Percentiles rank a stretch among this genome's conserved stretches.
Conservation (phyloP, 2,113 vertebrate species). For the Dendrocopos noguchii region DNA sequence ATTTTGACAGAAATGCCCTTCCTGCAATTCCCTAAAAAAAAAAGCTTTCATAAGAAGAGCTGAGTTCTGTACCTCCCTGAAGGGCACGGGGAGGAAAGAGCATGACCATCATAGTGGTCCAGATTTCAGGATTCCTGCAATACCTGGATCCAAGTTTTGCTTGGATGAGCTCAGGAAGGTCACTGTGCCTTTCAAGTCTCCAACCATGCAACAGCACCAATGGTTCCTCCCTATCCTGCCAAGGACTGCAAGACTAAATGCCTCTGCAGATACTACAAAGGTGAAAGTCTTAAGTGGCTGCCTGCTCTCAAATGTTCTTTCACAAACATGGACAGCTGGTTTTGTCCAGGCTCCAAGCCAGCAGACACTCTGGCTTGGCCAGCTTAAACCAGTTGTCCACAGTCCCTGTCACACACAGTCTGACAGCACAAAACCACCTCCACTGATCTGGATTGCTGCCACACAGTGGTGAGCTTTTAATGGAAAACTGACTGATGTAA, state of each 20-base stretch:
- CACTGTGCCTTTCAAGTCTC: background rate
- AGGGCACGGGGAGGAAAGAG: accelerated
- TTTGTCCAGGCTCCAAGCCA: background rate
- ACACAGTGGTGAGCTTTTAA: background rate
- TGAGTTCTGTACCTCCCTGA: background rate
- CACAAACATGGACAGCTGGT: background rate
- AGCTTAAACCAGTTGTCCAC: background rate
- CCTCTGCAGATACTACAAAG: background rate
- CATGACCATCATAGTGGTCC: background rate
- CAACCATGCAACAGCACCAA: background rate
- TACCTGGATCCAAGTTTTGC: background rate
- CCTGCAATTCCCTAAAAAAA: background rate
- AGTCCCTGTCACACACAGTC: background rate
- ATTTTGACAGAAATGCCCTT: background rate
- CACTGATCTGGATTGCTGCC: background rate
- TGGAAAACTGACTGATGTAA: background rate
- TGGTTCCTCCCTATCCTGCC: background rate
- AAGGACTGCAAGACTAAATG: background rate
- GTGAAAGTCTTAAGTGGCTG: background rate
- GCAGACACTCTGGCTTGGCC: background rate
- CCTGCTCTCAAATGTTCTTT: background rate
- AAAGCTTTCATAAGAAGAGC: background rate
- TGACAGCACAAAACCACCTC: background rate
- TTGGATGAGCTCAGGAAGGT: background rate
- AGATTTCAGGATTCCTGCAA: background rate